phyloP scores from a whole-genome alignment of 2,888 invertebrate species.

The Heliconius ethilla region DNA sequence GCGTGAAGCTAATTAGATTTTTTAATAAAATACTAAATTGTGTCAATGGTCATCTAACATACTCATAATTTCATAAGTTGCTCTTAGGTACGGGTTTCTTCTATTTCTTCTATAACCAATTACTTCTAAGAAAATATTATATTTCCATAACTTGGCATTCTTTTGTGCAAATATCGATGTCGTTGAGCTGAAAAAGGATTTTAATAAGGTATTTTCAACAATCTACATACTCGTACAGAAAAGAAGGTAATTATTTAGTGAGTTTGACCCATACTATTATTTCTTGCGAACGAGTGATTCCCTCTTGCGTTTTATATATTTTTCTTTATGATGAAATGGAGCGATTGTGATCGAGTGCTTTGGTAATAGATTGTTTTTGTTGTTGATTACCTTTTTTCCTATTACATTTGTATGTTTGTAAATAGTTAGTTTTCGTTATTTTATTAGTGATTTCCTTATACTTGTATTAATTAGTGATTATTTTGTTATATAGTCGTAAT shows the following conservation, averaged over 20 bases:
- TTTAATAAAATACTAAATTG: not conserved
- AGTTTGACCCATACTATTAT: constrained; percentile 33
- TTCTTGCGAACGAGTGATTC: constrained; percentile 27
- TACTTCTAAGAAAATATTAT: constrained; percentile 8
- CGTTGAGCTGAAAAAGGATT: not conserved
- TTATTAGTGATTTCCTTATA: no score
- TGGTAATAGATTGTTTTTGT: not conserved
- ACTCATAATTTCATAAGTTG: not conserved
- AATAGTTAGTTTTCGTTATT: not conserved
- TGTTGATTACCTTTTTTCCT: not conserved
- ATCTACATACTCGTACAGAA: constrained; percentile 2
- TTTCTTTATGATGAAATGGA: constrained; percentile 17
- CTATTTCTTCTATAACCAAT: not conserved
- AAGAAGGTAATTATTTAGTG: constrained; percentile 33
- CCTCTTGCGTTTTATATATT: constrained; percentile 19
- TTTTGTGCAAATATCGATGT: constrained; percentile 8
- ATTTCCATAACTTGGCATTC: not conserved
- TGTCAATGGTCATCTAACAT: not conserved
- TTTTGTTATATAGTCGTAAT: no score
- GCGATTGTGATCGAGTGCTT: constrained; percentile 13
- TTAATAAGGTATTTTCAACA: constrained; percentile 27
- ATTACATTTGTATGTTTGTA: not conserved
- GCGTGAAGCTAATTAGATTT: no score
- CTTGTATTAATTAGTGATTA: no score
- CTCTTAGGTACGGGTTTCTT: not conserved